phyloP scores from a whole-genome alignment of 2,888 invertebrate species.

The Allacma fusca region DNA sequence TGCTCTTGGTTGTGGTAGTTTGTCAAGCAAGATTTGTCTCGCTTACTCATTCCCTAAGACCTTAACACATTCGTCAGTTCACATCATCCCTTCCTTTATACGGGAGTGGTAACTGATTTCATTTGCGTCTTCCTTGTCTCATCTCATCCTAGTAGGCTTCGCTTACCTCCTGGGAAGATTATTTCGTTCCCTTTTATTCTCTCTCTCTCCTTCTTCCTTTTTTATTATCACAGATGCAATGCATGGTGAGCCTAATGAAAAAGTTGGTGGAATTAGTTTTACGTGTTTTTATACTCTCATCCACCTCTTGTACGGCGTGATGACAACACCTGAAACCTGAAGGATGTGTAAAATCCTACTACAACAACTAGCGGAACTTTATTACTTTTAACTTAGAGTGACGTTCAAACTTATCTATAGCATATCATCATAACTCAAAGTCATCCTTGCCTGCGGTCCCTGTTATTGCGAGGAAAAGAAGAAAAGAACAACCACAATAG shows the following conservation, averaged over 20 bases:
- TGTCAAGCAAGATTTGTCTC: constrained; percentile 12
- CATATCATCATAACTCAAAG: constrained; percentile 5
- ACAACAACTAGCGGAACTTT: too few species aligned
- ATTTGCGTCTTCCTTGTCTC: constrained; percentile 31
- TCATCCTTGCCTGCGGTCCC: not conserved
- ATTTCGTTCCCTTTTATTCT: not conserved
- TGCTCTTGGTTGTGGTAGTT: not conserved
- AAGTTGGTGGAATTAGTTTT: constrained; percentile 44
- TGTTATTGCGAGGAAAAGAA: not conserved
- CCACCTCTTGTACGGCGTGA: not conserved
- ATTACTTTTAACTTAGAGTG: too few species aligned
- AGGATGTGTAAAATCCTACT: too few species aligned
- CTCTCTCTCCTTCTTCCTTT: not conserved
- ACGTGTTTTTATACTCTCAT: constrained; percentile 38
- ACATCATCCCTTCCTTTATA: constrained; percentile 14
- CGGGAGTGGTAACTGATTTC: constrained; percentile 17
- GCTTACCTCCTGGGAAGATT: constrained; percentile 12
- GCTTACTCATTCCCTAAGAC: not conserved
- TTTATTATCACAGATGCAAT: constrained; percentile 33
- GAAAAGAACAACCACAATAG: too few species aligned
- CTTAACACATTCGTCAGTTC: not conserved
- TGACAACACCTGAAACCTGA: too few species aligned
- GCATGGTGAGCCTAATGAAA: constrained; percentile 38
- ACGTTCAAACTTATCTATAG: too few species aligned
- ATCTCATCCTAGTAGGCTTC: constrained; percentile 25